phyloP scores from a whole-genome alignment of 2,888 invertebrate genomes.

The Lutraria lutraria region DNA sequence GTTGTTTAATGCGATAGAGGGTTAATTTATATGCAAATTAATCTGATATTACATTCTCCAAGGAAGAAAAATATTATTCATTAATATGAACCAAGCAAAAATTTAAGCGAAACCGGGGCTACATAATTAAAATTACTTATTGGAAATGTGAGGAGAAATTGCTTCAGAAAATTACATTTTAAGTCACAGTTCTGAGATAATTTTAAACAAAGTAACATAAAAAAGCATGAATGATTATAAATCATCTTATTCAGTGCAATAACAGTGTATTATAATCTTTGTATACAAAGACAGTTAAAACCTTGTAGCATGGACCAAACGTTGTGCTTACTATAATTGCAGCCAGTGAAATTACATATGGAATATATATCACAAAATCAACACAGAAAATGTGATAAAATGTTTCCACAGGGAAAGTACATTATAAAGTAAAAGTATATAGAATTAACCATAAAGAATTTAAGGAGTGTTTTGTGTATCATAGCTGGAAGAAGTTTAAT shows the following conservation, averaged over 20 bases:
- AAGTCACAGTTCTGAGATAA: neutral
- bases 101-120: neutral
- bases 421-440: neutral
- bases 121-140: neutral
- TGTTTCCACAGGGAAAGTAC: neutral
- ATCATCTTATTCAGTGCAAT: neutral
- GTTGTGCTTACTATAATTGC: neutral
- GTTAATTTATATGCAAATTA: slow-evolving; percentile 20
- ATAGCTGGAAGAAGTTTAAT: too few species aligned
- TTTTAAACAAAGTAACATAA: neutral
- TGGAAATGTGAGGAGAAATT: neutral
- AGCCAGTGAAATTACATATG: neutral
- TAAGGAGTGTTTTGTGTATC: too few species aligned
- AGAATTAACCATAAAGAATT: neutral
- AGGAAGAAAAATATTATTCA: neutral
- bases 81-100: neutral
- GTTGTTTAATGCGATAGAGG: neutral
- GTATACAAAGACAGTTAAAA: too few species aligned
- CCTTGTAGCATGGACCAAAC: too few species aligned
- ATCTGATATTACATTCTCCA: neutral
- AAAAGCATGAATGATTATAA: neutral
- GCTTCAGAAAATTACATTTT: neutral
- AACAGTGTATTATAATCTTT: too few species aligned
- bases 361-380: neutral
- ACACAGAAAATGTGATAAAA: neutral